These are phyloP conservation scores for Ips typographus DNA, from an alignment of 1,140 invertebrate genomes.

Conservation along the genomic window DNA sequence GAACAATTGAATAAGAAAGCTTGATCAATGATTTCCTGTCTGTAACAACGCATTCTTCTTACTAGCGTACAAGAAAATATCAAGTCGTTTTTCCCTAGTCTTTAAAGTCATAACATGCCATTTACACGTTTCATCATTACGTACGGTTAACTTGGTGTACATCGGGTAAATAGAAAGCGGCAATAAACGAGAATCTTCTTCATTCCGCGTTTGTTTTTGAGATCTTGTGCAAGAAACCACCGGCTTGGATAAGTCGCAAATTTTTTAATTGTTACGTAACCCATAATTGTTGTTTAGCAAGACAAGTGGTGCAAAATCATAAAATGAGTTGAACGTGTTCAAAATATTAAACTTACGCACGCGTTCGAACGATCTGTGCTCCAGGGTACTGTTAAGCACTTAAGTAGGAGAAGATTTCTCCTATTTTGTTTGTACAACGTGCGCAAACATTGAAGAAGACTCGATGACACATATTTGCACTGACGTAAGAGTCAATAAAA, in stretches of 20 bases:
- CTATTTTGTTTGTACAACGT: not conserved
- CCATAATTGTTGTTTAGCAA: not conserved
- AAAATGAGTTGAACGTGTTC: too few species aligned
- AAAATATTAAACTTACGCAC: not conserved
- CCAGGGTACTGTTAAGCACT: not conserved
- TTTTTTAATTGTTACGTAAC: not conserved
- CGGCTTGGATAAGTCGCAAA: not conserved
- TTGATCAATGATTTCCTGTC: too few species aligned
- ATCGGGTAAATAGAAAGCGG: not conserved
- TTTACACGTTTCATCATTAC: conserved; percentile 5
- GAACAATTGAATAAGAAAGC: too few species aligned
- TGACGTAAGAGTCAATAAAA: not conserved
- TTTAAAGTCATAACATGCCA: not conserved
- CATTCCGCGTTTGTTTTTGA: not conserved
- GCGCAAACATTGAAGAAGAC: not conserved
- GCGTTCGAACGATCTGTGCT: not conserved
- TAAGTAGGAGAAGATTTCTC: not conserved
- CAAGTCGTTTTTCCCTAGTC: too few species aligned
- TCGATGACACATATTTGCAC: not conserved
- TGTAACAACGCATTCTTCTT: too few species aligned
- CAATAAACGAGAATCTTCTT: conserved; percentile 1
- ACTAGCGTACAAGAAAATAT: too few species aligned
- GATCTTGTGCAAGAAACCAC: not conserved
- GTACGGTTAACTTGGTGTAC: not conserved
- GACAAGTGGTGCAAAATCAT: too few species aligned